These are phyloP conservation scores for Dasyornis broadbenti DNA, from an alignment of 2,113 vertebrate species.

Conservation along the genomic window DNA sequence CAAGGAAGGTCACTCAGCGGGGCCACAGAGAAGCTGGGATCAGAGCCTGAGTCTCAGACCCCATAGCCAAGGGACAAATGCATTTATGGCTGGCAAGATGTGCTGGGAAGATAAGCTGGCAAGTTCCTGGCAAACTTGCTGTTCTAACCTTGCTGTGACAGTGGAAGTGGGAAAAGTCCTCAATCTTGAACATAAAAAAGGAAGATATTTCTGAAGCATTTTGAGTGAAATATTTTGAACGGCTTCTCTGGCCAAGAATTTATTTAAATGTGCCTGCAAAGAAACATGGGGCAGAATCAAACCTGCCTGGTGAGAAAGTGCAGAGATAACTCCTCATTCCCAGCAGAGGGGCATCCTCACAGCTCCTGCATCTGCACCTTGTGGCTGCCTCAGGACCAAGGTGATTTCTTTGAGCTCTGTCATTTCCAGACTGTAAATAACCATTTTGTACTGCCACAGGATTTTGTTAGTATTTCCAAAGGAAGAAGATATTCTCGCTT, in stretches of 20 bases:
- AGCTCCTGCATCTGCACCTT: neutral
- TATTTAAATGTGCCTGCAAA: neutral
- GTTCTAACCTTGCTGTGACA: neutral
- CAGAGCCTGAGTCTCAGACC: neutral
- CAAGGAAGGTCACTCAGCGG: neutral
- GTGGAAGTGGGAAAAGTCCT: neutral
- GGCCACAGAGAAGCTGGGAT: neutral
- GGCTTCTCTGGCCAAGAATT: neutral
- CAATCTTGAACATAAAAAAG: neutral
- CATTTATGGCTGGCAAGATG: fast-evolving
- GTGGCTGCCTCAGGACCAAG: neutral
- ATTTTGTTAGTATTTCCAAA: neutral
- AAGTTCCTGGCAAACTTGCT: neutral
- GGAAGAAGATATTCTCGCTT: neutral
- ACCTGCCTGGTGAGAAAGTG: neutral
- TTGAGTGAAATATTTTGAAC: neutral
- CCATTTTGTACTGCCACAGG: neutral
- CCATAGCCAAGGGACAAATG: neutral
- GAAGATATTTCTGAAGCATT: neutral
- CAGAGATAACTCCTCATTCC: neutral
- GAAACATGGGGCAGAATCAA: neutral
- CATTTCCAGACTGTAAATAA: neutral
- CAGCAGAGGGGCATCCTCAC: neutral
- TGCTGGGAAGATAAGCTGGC: neutral
- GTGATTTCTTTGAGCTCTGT: neutral